Percentiles rank a stretch among this genome's conserved stretches.
Conservation (phyloP, 2,888 invertebrate genomes). For the Cephus nigrinus region DNA sequence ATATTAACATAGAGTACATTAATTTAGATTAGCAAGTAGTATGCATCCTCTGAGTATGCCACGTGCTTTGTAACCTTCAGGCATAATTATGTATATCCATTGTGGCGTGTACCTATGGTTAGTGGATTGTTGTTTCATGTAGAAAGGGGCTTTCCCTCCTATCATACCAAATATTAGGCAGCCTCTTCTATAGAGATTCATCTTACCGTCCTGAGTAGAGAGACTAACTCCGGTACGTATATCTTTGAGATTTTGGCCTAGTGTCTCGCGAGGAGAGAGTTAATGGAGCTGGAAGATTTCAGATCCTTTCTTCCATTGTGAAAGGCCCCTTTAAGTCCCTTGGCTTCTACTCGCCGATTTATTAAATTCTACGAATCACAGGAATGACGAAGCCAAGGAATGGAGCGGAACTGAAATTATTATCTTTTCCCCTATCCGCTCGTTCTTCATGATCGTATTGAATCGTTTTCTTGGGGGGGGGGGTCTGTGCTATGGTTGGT, state of each 20-base stretch:
- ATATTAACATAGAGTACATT: not conserved
- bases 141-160: not conserved
- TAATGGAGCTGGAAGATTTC: not conserved
- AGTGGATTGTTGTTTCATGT: not conserved
- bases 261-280: not conserved
- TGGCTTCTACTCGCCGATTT: not conserved
- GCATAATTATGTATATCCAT: not conserved
- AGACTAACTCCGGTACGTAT: not conserved
- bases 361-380: not conserved
- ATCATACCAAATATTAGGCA: not conserved
- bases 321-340: not conserved
- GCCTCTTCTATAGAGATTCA: not conserved
- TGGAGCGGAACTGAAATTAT: not conserved
- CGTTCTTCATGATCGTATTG: not conserved
- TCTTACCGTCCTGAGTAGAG: not conserved
- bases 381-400: not conserved
- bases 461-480: not conserved
- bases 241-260: not conserved
- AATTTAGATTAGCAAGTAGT: not conserved
- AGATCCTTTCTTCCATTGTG: not conserved
- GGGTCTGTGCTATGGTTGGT: not conserved
- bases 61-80: not conserved
- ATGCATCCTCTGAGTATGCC: not conserved
- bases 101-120: not conserved
- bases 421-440: not conserved